These are phyloP conservation scores for Crotalus helleri DNA, from an alignment of 2,113 vertebrate genomes.

Conservation along the genomic window DNA sequence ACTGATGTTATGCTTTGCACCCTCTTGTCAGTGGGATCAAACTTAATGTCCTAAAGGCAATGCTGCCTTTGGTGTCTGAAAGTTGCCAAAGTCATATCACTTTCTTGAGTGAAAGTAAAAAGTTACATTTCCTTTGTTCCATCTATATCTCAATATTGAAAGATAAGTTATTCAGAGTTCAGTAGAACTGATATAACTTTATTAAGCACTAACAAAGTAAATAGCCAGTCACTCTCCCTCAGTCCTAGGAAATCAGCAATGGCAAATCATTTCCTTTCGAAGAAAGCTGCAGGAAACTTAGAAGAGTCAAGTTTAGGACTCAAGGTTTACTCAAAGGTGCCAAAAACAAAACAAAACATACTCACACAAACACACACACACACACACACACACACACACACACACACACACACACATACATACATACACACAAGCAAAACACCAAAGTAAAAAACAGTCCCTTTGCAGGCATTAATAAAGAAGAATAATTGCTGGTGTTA, in stretches of 20 bases:
- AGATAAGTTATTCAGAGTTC: constrained; percentile 40
- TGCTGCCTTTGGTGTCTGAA: constrained; percentile 5
- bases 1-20: background rate
- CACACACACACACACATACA: too few relatives aligned
- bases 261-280: too few relatives aligned
- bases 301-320: too few relatives aligned
- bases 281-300: too few relatives aligned
- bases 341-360: too few relatives aligned
- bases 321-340: too few relatives aligned
- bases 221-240: too few relatives aligned
- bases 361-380: too few relatives aligned
- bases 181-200: constrained; percentile 55
- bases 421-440: too few relatives aligned
- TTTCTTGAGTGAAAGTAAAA: constrained; percentile 30
- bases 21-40: constrained; percentile 6
- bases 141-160: background rate
- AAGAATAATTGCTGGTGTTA: constrained; percentile 57
- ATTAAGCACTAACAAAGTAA: constrained; percentile 53
- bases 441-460: constrained; percentile 33
- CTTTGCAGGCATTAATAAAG: constrained; percentile 62
- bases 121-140: background rate
- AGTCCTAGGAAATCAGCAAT: too few relatives aligned
- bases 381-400: too few relatives aligned
- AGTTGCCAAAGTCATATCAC: background rate
- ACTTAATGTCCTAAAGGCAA: constrained; percentile 9